Conservation (phyloP, 2,113 vertebrate genomes). For the Neolamprologus devosi region DNA sequence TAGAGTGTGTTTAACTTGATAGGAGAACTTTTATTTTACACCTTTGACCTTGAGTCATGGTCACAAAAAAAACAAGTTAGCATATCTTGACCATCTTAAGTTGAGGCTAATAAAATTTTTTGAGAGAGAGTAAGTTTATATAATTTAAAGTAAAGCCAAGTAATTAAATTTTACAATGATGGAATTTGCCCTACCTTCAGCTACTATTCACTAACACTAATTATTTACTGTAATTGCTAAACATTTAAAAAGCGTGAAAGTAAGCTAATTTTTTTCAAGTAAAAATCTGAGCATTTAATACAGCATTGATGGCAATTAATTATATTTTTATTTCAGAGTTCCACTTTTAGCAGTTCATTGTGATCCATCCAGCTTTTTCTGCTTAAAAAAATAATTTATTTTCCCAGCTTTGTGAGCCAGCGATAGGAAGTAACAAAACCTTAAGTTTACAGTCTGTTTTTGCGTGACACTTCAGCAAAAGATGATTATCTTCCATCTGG, state of each 20-base stretch:
- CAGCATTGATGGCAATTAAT: neutral
- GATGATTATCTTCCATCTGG: conserved; percentile 13
- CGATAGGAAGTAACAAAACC: neutral
- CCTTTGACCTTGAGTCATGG: neutral
- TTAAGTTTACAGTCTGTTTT: conserved; percentile 6
- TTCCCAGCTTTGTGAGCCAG: neutral
- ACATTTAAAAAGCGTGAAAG: neutral
- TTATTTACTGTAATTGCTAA: neutral
- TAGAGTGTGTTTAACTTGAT: neutral
- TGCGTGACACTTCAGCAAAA: neutral
- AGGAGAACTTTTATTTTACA: neutral
- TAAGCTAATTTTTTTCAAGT: neutral
- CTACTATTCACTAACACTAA: neutral
- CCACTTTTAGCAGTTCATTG: neutral
- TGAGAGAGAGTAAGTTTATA: neutral
- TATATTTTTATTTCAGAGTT: neutral
- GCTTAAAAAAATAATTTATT: neutral
- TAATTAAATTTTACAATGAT: neutral
- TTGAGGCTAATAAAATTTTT: neutral
- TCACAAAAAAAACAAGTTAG: neutral
- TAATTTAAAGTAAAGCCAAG: neutral
- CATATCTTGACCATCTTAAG: neutral
- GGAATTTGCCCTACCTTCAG: neutral
- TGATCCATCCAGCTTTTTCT: neutral
- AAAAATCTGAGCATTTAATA: neutral